Base-by-base conservation (phyloP, 2,113 vertebrate genomes). In the Rhynchomys soricoides region DNA sequence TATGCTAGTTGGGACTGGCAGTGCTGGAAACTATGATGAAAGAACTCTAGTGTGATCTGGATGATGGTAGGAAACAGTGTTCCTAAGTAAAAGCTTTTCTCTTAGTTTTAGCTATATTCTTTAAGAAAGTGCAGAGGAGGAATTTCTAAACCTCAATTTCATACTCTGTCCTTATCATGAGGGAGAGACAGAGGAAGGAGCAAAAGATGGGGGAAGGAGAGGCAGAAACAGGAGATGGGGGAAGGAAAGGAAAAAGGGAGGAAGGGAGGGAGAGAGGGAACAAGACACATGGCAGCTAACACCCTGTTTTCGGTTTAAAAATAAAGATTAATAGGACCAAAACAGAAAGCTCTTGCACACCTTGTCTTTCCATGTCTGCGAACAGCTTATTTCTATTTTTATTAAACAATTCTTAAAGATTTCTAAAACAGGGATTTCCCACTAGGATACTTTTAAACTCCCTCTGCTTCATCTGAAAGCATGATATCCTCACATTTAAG, bases 381-480 rank as follows among this genome's bases (percentile, higher is more conserved):
- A 87, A 68, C 17, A 22, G 89, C 66, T 86, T 85, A 31, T 48
- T 91, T 87, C 57, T 94, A 74, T 9, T 96, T 95, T 85, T 89
- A 86, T 90, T 21, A 52, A 93, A 91, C 59, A 77, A 73, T 78
- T 66, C 31, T 70, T 86, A 22, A 86, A 34, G 83, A 68, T 43
- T 31, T 75, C 81, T 62, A 83, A 40, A 52, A 37, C 90, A 94
- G 66, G 64, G 64, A 96, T 82, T 90, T 86, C 62, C 40, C 29
- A 94, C 34, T 48, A 34, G 79, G 96, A 59, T 50, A 62, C 40
- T 75, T 96, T 89, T 52, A 91, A 91, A 90, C 9, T 64, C 26
- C 12, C 22, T 96, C 90, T 89, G 55, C 50, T 83, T 89, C 55
- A 86, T 95, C 66, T 88, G 50, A 90, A 92, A 96, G 55, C 21